A percentile compares a stretch with the other conserved stretches of the same genome.
Evolutionary conservation across 2,113 vertebrate genomes (phyloP).

Genomic region (Upupa epops): DNA sequence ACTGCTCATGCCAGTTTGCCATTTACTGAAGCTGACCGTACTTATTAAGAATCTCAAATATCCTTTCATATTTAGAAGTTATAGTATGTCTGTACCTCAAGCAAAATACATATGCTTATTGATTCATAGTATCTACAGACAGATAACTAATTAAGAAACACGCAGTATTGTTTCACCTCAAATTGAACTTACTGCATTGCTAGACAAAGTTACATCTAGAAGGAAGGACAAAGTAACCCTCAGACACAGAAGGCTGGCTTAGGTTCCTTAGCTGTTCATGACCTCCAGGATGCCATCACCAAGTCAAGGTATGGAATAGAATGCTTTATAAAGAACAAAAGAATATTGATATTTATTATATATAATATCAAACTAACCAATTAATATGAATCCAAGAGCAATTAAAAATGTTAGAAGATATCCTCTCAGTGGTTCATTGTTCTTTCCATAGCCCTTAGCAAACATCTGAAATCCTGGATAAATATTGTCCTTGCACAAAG

Average conservation of each 20-base stretch:
- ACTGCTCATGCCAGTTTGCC: not conserved
- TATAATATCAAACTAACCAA: constrained; percentile 80
- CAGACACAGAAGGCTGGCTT: not conserved
- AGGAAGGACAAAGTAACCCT: not conserved
- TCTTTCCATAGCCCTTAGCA: constrained; percentile 96
- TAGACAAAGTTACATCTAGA: not conserved
- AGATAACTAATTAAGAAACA: too few species aligned
- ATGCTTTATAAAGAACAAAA: not conserved
- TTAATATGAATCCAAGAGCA: constrained; percentile 95
- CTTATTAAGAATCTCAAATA: not conserved
- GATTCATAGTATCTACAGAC: not conserved
- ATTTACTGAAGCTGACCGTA: not conserved
- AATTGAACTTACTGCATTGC: not conserved
- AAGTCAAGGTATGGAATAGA: not conserved
- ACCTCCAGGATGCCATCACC: not conserved
- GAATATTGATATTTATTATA: not conserved
- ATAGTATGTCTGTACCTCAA: not conserved
- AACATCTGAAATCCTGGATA: constrained; percentile 93
- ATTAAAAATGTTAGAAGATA: constrained; percentile 96
- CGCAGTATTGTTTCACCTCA: not conserved
- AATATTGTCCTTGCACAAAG: constrained; percentile 97
- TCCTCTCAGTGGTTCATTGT: constrained; percentile 95
- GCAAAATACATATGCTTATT: not conserved
- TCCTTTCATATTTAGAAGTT: not conserved
- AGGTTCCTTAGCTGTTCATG: not conserved